phyloP scores from a whole-genome alignment of 1,140 invertebrate species.

The Papilio helenus region DNA sequence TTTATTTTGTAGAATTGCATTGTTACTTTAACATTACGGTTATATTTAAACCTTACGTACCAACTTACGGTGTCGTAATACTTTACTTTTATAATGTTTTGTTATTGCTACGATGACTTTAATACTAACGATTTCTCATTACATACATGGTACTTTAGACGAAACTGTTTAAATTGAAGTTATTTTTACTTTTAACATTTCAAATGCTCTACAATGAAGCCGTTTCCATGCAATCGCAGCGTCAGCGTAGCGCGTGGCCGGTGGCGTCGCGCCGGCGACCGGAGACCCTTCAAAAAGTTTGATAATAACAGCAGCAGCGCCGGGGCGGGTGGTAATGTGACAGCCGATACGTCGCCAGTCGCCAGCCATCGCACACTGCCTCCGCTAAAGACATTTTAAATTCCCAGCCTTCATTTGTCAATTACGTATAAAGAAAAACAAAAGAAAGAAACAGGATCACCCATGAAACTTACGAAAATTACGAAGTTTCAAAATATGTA shows the following conservation, averaged over 20 bases:
- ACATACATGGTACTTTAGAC: neutral
- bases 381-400: conserved; percentile 66
- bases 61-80: too few species aligned
- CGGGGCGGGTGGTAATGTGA: conserved; percentile 75
- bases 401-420: conserved; percentile 63
- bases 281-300: conserved; percentile 81
- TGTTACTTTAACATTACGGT: too few species aligned
- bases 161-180: neutral
- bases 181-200: neutral
- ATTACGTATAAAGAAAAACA: neutral
- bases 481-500: too few species aligned
- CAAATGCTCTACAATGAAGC: conserved; percentile 39
- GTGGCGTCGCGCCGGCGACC: conserved; percentile 73
- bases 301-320: conserved; percentile 76
- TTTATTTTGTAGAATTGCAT: neutral
- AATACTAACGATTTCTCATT: neutral
- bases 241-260: conserved; percentile 59
- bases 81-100: too few species aligned
- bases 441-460: too few species aligned
- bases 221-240: conserved; percentile 48
- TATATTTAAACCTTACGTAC: too few species aligned
- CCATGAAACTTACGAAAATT: too few species aligned
- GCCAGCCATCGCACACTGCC: conserved; percentile 38
- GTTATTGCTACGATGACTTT: too few species aligned
- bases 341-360: conserved; percentile 80